phyloP scores from a whole-genome alignment of 2,797 vertebrate genomes.

The Etheostoma perlongum region DNA sequence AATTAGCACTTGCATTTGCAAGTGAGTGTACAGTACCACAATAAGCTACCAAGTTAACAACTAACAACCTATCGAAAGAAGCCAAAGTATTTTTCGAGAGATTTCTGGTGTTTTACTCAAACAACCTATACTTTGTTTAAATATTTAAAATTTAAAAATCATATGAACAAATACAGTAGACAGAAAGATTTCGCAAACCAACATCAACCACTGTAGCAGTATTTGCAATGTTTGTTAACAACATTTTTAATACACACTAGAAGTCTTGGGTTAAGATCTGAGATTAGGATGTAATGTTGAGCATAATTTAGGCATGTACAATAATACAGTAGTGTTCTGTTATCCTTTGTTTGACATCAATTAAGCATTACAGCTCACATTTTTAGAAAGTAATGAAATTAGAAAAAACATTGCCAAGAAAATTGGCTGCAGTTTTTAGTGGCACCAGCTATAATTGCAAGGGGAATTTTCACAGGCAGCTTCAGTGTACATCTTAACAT shows the following conservation, averaged over 20 bases:
- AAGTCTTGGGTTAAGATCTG: too few relatives aligned
- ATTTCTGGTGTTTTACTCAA: too few relatives aligned
- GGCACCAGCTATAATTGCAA: constrained; percentile 16
- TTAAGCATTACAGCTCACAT: constrained; percentile 10
- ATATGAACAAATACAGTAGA: too few relatives aligned
- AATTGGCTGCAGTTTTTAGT: constrained; percentile 10
- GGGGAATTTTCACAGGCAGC: constrained; percentile 15
- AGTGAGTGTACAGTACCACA: background rate
- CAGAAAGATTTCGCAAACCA: too few relatives aligned
- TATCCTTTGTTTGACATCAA: constrained; percentile 24
- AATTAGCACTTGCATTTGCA: background rate
- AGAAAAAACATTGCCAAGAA: background rate
- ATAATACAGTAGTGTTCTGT: background rate
- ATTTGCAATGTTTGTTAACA: too few relatives aligned
- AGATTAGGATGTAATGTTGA: background rate
- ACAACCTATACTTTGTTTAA: too few relatives aligned
- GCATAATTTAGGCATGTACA: background rate
- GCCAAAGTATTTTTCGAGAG: too few relatives aligned
- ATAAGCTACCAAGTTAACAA: too few relatives aligned
- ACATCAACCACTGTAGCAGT: too few relatives aligned
- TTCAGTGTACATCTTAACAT: background rate
- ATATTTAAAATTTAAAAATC: too few relatives aligned
- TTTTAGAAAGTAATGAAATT: constrained; percentile 26
- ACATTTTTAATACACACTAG: too few relatives aligned
- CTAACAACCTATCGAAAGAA: too few relatives aligned